Evolutionary conservation across 2,888 invertebrate genomes (phyloP).

Genomic region (Margaritifera margaritifera): DNA sequence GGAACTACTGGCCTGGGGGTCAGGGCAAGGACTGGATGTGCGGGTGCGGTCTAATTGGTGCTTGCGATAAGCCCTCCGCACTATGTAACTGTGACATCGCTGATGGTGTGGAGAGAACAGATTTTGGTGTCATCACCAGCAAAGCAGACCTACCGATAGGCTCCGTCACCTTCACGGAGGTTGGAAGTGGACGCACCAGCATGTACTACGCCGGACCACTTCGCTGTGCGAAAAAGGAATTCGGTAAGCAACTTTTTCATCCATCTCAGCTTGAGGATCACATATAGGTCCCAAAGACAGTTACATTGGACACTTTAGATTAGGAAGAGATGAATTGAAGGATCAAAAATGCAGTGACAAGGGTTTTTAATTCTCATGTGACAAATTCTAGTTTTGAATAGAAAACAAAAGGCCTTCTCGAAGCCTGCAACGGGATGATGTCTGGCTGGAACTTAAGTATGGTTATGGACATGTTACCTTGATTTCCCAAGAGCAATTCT

Average conservation of each 20-base stretch:
- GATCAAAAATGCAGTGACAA: too few species aligned
- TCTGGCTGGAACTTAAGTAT: too few species aligned
- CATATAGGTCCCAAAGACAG: too few species aligned
- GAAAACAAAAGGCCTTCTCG: too few species aligned
- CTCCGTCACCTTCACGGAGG: conserved; percentile 35
- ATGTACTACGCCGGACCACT: conserved; percentile 45
- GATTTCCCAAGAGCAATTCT: too few species aligned
- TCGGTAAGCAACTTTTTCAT: conserved; percentile 45
- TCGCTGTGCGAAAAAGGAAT: conserved; percentile 51
- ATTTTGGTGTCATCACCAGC: conserved; percentile 55
- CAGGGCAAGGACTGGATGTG: conserved; percentile 38
- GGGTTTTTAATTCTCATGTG: too few species aligned
- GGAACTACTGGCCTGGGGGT: conserved; percentile 49
- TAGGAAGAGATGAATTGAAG: too few species aligned
- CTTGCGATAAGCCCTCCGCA: conserved; percentile 35
- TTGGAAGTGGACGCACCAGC: conserved; percentile 17
- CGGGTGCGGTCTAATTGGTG: conserved; percentile 53
- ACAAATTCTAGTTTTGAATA: too few species aligned
- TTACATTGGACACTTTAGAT: too few species aligned
- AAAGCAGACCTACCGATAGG: conserved; percentile 54
- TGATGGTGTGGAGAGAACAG: conserved; percentile 49
- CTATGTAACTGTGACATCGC: conserved; percentile 61
- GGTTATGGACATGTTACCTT: too few species aligned
- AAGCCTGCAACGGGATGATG: too few species aligned
- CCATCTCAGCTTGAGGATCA: too few species aligned